phyloP scores from a whole-genome alignment of 2,113 vertebrate genomes.

The Neopipo cinnamomea region DNA sequence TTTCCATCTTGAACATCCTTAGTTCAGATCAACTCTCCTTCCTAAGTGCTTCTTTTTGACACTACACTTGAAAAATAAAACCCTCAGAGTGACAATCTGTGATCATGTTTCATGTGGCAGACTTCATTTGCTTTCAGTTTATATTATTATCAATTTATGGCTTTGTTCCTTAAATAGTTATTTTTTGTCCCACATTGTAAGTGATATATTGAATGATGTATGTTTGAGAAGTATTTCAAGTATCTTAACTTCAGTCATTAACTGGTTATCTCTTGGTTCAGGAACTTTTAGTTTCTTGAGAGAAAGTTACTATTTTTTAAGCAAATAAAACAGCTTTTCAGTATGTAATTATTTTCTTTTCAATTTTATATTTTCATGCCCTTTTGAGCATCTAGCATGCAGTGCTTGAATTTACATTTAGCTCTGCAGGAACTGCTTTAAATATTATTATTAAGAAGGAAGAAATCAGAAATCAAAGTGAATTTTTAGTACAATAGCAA shows the following conservation, averaged over 20 bases:
- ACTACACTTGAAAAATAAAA: conserved; percentile 51
- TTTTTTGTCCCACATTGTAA: conserved; percentile 13
- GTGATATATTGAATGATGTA: conserved; percentile 56
- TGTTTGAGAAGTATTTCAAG: conserved; percentile 50
- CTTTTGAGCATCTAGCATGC: conserved; percentile 50
- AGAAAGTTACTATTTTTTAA: conserved; percentile 56
- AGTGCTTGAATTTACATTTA: conserved; percentile 63
- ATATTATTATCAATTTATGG: conserved; percentile 64
- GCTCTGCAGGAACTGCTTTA: conserved; percentile 68
- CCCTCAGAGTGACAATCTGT: conserved; percentile 59
- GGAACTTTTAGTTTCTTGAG: conserved; percentile 38
- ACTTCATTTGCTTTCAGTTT: conserved; percentile 64
- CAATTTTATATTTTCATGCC: conserved; percentile 61
- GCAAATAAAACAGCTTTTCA: conserved; percentile 57
- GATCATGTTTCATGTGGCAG: conserved; percentile 66
- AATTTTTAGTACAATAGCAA: conserved; percentile 68
- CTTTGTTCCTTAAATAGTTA: conserved; percentile 59
- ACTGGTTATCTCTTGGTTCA: conserved; percentile 53
- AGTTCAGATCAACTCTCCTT: conserved; percentile 25
- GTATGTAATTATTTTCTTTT: conserved; percentile 70
- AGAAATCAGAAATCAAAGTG: conserved; percentile 76
- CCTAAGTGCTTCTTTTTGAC: conserved; percentile 55
- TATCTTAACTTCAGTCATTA: conserved; percentile 56
- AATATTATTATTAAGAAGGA: conserved; percentile 69
- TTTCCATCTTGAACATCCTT: conserved; percentile 8